Percentiles rank a stretch among this genome's conserved stretches.
phyloP scores from a whole-genome alignment of 2,797 vertebrate genomes.

The Pseudomugil gertrudae region DNA sequence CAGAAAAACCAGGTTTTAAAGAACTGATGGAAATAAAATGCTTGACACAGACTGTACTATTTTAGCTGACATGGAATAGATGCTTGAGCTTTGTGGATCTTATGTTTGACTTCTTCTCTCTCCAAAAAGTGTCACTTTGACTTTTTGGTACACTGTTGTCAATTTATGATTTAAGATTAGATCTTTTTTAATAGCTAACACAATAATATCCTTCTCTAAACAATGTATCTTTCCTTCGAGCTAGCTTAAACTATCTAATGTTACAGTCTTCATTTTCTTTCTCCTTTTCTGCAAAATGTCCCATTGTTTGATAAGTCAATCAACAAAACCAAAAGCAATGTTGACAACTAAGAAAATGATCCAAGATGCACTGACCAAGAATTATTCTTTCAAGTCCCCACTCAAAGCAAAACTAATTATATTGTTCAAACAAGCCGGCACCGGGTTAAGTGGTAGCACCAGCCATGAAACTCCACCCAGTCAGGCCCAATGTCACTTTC shows the following conservation, averaged over 20 bases:
- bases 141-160: neutral
- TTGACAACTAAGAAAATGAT: constrained; percentile 13
- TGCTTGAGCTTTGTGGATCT: neutral
- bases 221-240: too few species aligned
- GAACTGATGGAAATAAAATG: too few species aligned
- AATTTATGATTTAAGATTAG: too few species aligned
- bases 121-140: neutral
- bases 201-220: too few species aligned
- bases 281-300: constrained; percentile 1
- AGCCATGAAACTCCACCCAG: neutral
- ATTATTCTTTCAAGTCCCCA: constrained; percentile 11
- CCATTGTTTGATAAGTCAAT: constrained; percentile 16
- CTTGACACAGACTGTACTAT: too few species aligned
- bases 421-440: constrained; percentile 14
- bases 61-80: too few species aligned
- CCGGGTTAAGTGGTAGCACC: neutral
- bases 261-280: constrained; percentile 1
- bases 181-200: too few species aligned
- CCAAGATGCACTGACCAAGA: neutral
- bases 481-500: neutral
- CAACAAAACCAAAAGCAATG: constrained; percentile 4
- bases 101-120: neutral
- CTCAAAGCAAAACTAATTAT: constrained; percentile 24
- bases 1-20: too few species aligned
- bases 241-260: constrained; percentile 5